These are phyloP conservation scores for Anniella stebbinsi DNA, from an alignment of 2,797 vertebrate species.

Conservation along the genomic window DNA sequence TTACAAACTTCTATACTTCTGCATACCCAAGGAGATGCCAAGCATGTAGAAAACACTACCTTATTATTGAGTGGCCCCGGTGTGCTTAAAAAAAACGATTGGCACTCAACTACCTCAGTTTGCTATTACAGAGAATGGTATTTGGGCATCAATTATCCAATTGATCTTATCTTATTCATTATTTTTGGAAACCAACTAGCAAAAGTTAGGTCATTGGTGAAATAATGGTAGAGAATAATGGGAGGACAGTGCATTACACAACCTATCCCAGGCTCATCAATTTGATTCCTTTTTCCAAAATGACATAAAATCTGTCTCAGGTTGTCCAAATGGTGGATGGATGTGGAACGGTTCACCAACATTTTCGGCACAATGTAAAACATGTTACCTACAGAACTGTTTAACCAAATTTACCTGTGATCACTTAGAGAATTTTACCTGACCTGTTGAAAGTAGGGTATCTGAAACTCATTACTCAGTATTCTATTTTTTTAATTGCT, in stretches of 20 bases:
- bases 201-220: background rate
- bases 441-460: background rate
- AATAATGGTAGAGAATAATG: background rate
- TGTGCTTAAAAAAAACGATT: no score
- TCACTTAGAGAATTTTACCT: background rate
- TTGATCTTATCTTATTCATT: background rate
- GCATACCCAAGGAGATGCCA: background rate
- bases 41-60: background rate
- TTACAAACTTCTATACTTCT: background rate
- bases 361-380: background rate
- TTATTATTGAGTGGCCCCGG: background rate
- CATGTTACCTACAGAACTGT: background rate
- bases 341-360: background rate
- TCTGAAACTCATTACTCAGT: conserved; percentile 34
- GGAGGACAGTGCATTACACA: background rate
- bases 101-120: no score
- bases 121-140: background rate
- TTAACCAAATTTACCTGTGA: background rate
- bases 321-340: background rate
- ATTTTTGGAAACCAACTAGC: background rate
- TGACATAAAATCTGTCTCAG: background rate
- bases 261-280: background rate
- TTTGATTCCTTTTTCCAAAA: background rate
- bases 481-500: background rate
- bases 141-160: background rate